Conservation (phyloP, 1,140 invertebrate genomes). For the Formica selysi region DNA sequence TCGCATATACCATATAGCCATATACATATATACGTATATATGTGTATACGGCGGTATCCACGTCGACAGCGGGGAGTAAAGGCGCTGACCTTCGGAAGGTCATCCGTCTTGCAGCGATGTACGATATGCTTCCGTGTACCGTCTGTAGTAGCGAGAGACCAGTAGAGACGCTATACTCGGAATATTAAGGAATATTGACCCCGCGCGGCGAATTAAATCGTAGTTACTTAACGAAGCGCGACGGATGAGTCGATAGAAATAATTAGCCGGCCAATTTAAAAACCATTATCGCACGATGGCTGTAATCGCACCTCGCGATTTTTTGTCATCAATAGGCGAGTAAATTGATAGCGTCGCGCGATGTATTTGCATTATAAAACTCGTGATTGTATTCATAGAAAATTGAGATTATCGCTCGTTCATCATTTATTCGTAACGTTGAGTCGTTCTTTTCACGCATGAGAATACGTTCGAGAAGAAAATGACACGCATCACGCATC, state of each 20-base stretch:
- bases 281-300: slow-evolving; percentile 8
- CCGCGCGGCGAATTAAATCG: slow-evolving; percentile 63
- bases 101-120: slow-evolving; percentile 70
- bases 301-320: slow-evolving; percentile 4
- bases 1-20: no score
- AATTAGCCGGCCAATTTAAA: slow-evolving; percentile 58
- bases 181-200: slow-evolving; percentile 63
- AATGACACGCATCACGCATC: slow-evolving; percentile 36
- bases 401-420: neutral
- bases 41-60: neutral
- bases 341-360: neutral
- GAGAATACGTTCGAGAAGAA: neutral
- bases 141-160: slow-evolving; percentile 37
- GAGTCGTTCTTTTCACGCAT: neutral
- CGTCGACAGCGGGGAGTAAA: slow-evolving; percentile 67
- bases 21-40: neutral
- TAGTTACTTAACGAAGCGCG: slow-evolving; percentile 60
- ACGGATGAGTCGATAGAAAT: slow-evolving; percentile 52
- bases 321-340: neutral
- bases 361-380: neutral
- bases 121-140: slow-evolving; percentile 78
- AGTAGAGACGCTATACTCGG: slow-evolving; percentile 5
- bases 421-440: slow-evolving; percentile 14
- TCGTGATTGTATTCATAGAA: neutral
- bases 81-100: slow-evolving; percentile 80